Evolutionary conservation across 2,113 vertebrate genomes (phyloP), one percentile per base, ranked within the genome.

Genomic region (Lophura nycthemera): DNA sequence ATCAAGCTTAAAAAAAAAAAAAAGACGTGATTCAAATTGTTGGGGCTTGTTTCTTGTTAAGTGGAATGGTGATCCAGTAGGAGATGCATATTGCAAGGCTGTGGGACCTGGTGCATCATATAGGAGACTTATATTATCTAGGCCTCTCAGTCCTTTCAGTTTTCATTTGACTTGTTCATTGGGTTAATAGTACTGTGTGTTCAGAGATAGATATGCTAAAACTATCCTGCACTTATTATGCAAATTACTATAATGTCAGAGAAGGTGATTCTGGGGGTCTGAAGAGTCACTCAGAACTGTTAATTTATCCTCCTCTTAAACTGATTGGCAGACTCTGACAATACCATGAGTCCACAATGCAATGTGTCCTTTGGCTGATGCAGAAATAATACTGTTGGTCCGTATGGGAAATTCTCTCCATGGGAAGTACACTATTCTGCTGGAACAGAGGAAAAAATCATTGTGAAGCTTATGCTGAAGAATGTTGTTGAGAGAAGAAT

Each of bases 251-350:
- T 86, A 20, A 75, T 93, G 88, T 95, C 77, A 89, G 71, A 79
- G 61, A 81, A 78, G 66, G 57, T 90, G 80, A 86, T 90, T 88
- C 70, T 59, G 19, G 66, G 65, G 48, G 34, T 94, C 80, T 96
- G 92, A 95, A 83, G 86, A 92, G 77, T 88, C 54, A 78, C 66
- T 96, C 89, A 90, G 52, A 93, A 76, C 83, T 65, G 43, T 72
- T 94, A 57, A 86, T 95, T 96, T 93, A 93, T 92, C 59, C 34
- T 89, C 43, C 74, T 90, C 42, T 93, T 94, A 79, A 90, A 82
- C 52, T 93, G 81, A 89, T 94, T 89, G 91, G 61, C 83, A 89
- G 61, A 78, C 27, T 78, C 73, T 88, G 70, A 73, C 57, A 90
- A 43, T 92, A 40, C 67, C 29, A 8, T 84, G 47, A 86, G 60